These are phyloP conservation scores for Masnerella sp. DNA, from an alignment of 2,888 invertebrate species.

Conservation along the genomic window DNA sequence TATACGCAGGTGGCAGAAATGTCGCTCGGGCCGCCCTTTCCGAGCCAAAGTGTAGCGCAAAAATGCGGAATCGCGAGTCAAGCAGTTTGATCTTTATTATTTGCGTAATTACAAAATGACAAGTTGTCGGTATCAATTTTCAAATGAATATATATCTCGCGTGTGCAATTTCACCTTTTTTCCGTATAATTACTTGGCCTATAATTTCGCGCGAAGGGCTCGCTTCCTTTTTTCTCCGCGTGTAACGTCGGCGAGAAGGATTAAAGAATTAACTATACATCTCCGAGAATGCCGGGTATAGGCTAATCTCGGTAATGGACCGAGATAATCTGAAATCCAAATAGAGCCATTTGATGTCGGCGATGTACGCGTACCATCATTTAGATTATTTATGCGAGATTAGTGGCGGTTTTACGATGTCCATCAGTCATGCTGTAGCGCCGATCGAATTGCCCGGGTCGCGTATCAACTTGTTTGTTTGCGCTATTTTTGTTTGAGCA, in stretches of 20 bases:
- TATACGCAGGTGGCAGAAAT: conserved; percentile 5
- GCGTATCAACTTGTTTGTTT: conserved; percentile 49
- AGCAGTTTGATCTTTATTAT: conserved; percentile 24
- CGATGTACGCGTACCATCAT: conserved; percentile 53
- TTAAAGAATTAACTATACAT: conserved; percentile 51
- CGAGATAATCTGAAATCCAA: conserved; percentile 61
- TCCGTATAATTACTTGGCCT: conserved; percentile 40
- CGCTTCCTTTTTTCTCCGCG: conserved; percentile 20
- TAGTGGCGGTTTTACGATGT: conserved; percentile 48
- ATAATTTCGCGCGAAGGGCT: conserved; percentile 39
- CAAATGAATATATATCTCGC: conserved; percentile 25
- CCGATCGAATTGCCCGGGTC: too few relatives aligned
- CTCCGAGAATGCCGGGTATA: conserved; percentile 43
- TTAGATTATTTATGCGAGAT: conserved; percentile 63
- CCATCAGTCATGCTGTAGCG: conserved; percentile 48
- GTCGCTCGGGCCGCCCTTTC: background rate
- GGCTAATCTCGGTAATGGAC: conserved; percentile 59
- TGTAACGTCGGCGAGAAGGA: conserved; percentile 29
- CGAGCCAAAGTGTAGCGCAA: background rate
- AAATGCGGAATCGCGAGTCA: background rate
- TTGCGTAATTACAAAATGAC: conserved; percentile 41
- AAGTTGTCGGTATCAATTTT: conserved; percentile 29
- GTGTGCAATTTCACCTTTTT: too few relatives aligned
- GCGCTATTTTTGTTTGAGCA: conserved; percentile 34
- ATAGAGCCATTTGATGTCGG: conserved; percentile 61